phyloP scores from a whole-genome alignment of 2,797 vertebrate genomes.

The Pogoniulus pusillus region DNA sequence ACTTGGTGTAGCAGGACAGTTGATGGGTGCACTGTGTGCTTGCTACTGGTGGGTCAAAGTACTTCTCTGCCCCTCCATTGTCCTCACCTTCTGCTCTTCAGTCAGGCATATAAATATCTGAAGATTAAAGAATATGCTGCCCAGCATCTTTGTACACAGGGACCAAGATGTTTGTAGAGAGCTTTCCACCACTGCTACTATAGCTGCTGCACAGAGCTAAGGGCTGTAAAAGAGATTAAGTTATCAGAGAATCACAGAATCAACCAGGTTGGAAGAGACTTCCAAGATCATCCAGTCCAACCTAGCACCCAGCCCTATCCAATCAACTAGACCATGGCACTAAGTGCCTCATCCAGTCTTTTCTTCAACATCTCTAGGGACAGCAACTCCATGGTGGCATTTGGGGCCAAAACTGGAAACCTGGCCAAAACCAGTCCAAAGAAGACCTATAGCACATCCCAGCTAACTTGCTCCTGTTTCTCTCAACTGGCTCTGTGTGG shows the following conservation, averaged over 20 bases:
- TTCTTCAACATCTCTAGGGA: too few species aligned
- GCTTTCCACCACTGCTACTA: neutral
- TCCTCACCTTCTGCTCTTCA: neutral
- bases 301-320: too few species aligned
- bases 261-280: too few species aligned
- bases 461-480: neutral
- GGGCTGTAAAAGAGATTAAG: neutral
- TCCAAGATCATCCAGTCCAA: too few species aligned
- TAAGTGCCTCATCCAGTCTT: too few species aligned
- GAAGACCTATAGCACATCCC: neutral
- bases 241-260: too few species aligned
- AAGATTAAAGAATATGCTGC: neutral
- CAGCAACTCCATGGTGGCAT: rapidly evolving
- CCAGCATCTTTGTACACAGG: neutral
- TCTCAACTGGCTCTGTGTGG: neutral
- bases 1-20: rapidly evolving
- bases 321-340: too few species aligned
- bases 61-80: neutral
- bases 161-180: neutral
- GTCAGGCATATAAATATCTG: neutral
- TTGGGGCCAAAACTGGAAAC: neutral
- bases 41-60: neutral
- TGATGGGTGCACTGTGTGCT: neutral
- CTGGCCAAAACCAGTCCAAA: neutral
- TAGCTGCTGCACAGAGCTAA: neutral